These are phyloP conservation scores for Cheilosia pagana DNA, from an alignment of 2,888 invertebrate species.

Conservation along the genomic window DNA sequence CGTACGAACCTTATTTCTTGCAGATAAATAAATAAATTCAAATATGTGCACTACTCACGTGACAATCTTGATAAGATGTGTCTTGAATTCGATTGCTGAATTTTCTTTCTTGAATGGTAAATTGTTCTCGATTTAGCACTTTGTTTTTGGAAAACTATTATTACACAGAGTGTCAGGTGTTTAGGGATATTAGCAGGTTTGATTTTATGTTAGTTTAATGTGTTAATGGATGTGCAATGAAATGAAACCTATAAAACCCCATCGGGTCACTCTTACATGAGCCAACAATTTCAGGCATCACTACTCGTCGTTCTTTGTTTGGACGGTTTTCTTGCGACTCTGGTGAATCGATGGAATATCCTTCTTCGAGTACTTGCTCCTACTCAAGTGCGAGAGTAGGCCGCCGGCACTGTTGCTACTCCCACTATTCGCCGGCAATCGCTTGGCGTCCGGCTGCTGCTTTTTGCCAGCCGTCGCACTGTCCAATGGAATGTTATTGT, in stretches of 20 bases:
- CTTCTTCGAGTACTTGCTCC: constrained; percentile 55
- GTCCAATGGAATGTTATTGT: constrained; percentile 67
- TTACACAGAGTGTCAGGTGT: background rate
- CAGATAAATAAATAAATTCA: too few species aligned
- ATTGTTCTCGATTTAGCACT: background rate
- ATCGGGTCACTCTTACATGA: constrained; percentile 46
- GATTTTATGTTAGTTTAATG: background rate
- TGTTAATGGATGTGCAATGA: background rate
- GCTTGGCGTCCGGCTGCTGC: constrained; percentile 26
- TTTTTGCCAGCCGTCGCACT: constrained; percentile 29
- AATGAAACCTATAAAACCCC: background rate
- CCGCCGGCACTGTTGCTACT: constrained; percentile 18
- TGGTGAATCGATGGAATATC: constrained; percentile 69
- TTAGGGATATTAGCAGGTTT: background rate
- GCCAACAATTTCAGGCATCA: constrained; percentile 15
- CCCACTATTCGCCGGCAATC: constrained; percentile 22
- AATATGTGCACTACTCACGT: constrained; percentile 41
- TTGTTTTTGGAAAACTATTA: background rate
- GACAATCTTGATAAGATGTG: constrained; percentile 25
- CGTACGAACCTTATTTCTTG: too few species aligned
- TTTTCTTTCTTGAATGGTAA: background rate
- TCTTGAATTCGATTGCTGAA: constrained; percentile 12
- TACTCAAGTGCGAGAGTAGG: constrained; percentile 46
- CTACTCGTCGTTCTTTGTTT: constrained; percentile 55
- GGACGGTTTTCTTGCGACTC: constrained; percentile 65